Evolutionary conservation across 2,888 invertebrate genomes (phyloP).

Genomic region (Campopleginae sp.): DNA sequence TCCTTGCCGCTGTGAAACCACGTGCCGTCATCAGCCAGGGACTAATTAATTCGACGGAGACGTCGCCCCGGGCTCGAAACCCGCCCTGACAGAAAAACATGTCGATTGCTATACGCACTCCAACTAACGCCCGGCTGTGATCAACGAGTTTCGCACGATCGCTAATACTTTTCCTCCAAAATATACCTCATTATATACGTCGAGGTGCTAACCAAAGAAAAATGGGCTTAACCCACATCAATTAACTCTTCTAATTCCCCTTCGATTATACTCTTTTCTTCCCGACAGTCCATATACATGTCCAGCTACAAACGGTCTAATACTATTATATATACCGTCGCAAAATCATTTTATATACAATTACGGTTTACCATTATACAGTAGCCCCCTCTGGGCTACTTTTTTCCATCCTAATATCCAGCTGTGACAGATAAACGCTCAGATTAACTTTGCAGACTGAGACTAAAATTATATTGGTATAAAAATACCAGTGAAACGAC

Average conservation of each 20-base stretch:
- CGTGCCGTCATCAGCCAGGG: conserved; percentile 35
- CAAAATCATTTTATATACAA: conserved; percentile 27
- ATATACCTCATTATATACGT: conserved; percentile 24
- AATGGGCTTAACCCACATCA: conserved; percentile 10
- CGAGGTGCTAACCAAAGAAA: conserved; percentile 30
- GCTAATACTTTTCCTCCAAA: conserved; percentile 42
- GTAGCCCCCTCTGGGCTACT: neutral
- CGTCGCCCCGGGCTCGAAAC: conserved; percentile 49
- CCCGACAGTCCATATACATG: neutral
- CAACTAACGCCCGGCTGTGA: conserved; percentile 31
- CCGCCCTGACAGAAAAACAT: conserved; percentile 32
- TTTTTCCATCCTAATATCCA: conserved; percentile 8
- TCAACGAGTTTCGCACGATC: conserved; percentile 65
- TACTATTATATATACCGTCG: neutral
- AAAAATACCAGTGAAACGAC: neutral
- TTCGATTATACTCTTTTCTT: conserved; percentile 6
- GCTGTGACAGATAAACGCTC: neutral
- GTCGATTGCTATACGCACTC: conserved; percentile 37
- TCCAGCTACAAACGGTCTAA: neutral
- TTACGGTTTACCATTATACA: neutral
- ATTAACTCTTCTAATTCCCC: conserved; percentile 2
- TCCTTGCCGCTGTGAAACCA: conserved; percentile 34
- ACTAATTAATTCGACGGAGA: conserved; percentile 61
- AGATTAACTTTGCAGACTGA: conserved; percentile 3
- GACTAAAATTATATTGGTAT: neutral